Evolutionary conservation across 1,140 invertebrate genomes (phyloP), one percentile per base, ranked within the genome.

Genomic region (Cydia amplana): DNA sequence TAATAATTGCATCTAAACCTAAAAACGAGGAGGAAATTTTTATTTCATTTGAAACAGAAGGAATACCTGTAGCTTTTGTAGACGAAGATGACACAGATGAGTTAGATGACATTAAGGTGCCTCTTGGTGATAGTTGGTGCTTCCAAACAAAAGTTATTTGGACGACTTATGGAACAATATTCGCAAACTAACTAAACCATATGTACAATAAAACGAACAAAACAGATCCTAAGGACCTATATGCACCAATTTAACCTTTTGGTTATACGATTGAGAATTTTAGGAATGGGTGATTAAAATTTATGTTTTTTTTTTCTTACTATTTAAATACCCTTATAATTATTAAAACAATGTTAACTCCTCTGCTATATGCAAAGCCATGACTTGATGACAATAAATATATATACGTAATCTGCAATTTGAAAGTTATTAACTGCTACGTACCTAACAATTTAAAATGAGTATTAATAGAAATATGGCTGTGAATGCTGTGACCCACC

Each of bases 11-110:
- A 36, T 70, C 65, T 4, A 36, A 20, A 36, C 65, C 65, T 36
- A 70, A 70, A 36, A 70, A 40, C 16, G 65, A 70, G n/a, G 65
- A 70, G 16, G 65, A 70, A 36, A 70, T 70, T 40, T 70, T 70
- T 4, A 40, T 36, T 36, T n/a, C 32, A 36, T 36, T 70, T 36
- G 65, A 70, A 40, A 7, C 16, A 36, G 65, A 70, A 18, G 32
- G 32, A 36, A 36, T 70, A 36, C 65, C 65, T n/a, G 28, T 70
- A 9, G 36, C 36, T 25, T 70, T 70, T 70, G 6, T 18, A 40
- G 65, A 70, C 16, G 65, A 70, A 12, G 9, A n/a, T 7, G n/a
- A 70, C 16, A 18, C 65, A 28, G 20, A 70, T 40, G 36, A 32
- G 0, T 70, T 70, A 36, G 36, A 43, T 43, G 65, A 60, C 1